These are phyloP conservation scores for Argyra leucocephala DNA, from an alignment of 2,888 invertebrate species.

Conservation along the genomic window DNA sequence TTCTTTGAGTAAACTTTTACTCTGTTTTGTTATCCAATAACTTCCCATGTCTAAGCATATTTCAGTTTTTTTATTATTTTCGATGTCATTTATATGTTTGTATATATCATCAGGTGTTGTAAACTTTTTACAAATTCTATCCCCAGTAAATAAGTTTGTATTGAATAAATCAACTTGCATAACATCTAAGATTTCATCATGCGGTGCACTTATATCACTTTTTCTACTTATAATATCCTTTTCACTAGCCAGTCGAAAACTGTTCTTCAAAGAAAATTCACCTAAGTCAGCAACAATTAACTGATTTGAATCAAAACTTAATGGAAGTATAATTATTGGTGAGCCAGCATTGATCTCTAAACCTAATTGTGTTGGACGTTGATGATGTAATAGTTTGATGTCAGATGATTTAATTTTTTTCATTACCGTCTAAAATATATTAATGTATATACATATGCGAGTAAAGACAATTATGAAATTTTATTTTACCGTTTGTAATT, in stretches of 20 bases:
- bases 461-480: not conserved
- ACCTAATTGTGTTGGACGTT: conserved; percentile 36
- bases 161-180: conserved; percentile 57
- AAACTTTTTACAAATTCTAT: conserved; percentile 30
- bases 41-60: conserved; percentile 36
- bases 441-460: conserved; percentile 9
- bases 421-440: conserved; percentile 34
- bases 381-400: conserved; percentile 28
- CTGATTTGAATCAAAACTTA: conserved; percentile 66
- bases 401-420: conserved; percentile 37
- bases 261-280: conserved; percentile 65
- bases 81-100: conserved; percentile 21
- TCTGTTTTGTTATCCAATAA: conserved; percentile 39
- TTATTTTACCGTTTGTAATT: conserved; percentile 64
- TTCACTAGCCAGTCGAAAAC: conserved; percentile 57
- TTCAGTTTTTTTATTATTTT: conserved; percentile 19
- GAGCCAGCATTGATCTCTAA: conserved; percentile 46
- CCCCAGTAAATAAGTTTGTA: conserved; percentile 59
- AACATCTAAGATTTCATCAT: conserved; percentile 49
- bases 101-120: not conserved
- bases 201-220: conserved; percentile 20
- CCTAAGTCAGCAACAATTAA: conserved; percentile 75
- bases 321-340: conserved; percentile 79
- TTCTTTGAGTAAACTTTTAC: conserved; percentile 66
- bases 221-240: conserved; percentile 32